These are phyloP conservation scores for Peromyscus nudipes DNA, from an alignment of 2,797 vertebrate genomes.

Conservation along the genomic window DNA sequence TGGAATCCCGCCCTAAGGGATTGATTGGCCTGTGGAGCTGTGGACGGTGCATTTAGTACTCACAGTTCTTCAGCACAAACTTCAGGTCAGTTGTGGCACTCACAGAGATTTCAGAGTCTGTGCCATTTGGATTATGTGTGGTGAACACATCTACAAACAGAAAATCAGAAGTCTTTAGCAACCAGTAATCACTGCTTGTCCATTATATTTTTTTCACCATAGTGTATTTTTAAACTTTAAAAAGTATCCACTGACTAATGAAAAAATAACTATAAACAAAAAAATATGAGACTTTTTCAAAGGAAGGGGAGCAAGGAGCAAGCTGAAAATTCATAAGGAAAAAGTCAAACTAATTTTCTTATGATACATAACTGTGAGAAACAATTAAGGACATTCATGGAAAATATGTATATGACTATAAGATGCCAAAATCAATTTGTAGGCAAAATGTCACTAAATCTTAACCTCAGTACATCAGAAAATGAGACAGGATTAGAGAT, in stretches of 20 bases:
- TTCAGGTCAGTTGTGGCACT: slow-evolving; percentile 67
- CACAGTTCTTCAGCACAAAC: slow-evolving; percentile 72
- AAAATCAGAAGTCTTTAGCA: slow-evolving; percentile 64
- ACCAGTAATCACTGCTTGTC: background rate
- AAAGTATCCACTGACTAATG: background rate
- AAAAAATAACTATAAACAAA: slow-evolving; percentile 1
- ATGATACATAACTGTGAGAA: background rate
- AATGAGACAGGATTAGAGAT: background rate
- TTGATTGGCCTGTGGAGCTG: too few species aligned
- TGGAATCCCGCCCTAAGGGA: background rate
- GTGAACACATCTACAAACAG: slow-evolving; percentile 74
- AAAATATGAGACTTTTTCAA: slow-evolving; percentile 52
- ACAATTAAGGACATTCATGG: background rate
- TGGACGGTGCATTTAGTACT: slow-evolving; percentile 55
- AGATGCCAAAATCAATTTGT: background rate
- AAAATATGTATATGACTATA: background rate
- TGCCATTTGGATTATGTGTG: slow-evolving; percentile 6
- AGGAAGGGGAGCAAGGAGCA: background rate
- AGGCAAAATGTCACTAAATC: background rate
- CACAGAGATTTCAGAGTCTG: slow-evolving; percentile 61
- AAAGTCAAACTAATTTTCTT: background rate
- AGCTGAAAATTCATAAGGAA: slow-evolving; percentile 2
- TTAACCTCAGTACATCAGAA: background rate
- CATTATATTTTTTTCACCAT: background rate
- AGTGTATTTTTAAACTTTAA: background rate